These are phyloP conservation scores for Dromiciops gliroides DNA, from an alignment of 2,113 vertebrate species.

Conservation along the genomic window DNA sequence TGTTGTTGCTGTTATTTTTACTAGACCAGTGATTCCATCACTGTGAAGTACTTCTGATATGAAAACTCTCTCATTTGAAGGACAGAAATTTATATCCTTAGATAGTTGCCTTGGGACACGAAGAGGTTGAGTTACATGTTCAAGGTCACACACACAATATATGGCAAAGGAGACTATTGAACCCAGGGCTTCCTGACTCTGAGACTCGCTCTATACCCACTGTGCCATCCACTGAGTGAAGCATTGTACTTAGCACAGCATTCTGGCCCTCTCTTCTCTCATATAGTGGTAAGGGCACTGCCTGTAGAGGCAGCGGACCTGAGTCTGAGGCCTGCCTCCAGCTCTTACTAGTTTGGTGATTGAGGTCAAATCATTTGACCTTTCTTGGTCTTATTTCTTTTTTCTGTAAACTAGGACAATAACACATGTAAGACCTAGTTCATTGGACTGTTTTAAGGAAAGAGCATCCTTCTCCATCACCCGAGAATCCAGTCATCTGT, in stretches of 20 bases:
- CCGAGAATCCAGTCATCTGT: background rate
- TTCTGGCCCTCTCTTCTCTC: too few species aligned
- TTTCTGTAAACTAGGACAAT: too few species aligned
- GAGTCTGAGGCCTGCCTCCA: too few species aligned
- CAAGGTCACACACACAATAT: background rate
- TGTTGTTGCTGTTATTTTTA: too few species aligned
- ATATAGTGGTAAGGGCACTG: too few species aligned
- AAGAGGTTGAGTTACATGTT: background rate
- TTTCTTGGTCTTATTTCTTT: too few species aligned
- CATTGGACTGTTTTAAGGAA: background rate
- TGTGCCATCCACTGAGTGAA: background rate
- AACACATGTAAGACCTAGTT: background rate
- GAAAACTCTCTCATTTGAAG: background rate
- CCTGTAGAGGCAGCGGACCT: too few species aligned
- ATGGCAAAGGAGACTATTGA: background rate
- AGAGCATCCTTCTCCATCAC: background rate
- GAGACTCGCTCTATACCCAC: background rate
- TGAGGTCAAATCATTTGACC: too few species aligned
- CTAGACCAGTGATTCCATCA: background rate
- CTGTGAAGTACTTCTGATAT: background rate
- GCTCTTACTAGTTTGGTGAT: too few species aligned
- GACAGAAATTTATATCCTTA: background rate
- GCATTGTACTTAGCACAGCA: too few species aligned
- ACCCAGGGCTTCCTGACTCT: background rate
- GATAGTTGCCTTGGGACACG: background rate